These are phyloP conservation scores for Sycobia sp. DNA, from an alignment of 1,140 invertebrate genomes.

Conservation along the genomic window DNA sequence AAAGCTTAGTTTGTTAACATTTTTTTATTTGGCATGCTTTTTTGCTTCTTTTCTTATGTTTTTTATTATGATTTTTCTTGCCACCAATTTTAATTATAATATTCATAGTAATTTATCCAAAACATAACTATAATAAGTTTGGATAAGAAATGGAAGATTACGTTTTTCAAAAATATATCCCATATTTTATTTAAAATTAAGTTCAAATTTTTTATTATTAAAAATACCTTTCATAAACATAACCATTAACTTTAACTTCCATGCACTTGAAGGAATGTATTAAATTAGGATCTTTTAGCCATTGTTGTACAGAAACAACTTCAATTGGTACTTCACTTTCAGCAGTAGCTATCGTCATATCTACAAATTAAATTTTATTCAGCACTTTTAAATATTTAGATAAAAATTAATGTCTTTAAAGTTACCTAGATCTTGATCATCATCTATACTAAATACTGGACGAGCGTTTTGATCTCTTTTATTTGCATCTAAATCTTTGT, in stretches of 20 bases:
- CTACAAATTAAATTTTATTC: constrained; percentile 34
- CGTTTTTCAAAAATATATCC: not conserved
- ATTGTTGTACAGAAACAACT: constrained; percentile 73
- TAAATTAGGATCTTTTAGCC: constrained; percentile 84
- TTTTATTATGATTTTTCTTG: no score
- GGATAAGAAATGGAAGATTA: not conserved
- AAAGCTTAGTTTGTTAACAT: no score
- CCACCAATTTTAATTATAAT: no score
- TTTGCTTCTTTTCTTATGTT: no score
- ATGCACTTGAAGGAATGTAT: constrained; percentile 87
- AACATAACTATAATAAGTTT: no score
- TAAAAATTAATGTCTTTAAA: not conserved
- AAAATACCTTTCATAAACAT: constrained; percentile 76
- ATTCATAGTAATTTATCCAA: no score
- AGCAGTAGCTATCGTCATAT: constrained; percentile 54
- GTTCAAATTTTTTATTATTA: not conserved
- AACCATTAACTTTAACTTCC: constrained; percentile 87
- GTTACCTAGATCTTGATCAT: constrained; percentile 75
- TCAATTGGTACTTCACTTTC: constrained; percentile 71
- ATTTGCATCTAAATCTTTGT: constrained; percentile 74
- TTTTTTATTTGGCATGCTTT: no score
- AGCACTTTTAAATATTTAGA: not conserved
- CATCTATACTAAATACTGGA: constrained; percentile 94
- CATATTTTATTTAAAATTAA: not conserved
- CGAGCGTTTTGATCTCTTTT: constrained; percentile 88